phyloP scores from a whole-genome alignment of 1,140 invertebrate species.

The Hormaphis cornu region DNA sequence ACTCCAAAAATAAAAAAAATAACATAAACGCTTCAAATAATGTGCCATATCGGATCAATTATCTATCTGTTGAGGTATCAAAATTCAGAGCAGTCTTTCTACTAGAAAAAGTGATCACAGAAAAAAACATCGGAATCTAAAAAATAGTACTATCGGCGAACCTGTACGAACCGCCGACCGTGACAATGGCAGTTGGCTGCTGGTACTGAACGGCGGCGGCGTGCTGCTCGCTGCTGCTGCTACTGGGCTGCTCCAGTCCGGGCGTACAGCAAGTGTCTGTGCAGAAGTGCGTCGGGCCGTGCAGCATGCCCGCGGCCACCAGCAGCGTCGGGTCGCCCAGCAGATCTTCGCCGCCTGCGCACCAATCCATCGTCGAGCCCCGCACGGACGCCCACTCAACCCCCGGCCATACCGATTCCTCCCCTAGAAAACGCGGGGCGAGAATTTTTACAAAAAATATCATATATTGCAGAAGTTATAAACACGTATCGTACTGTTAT shows the following conservation, averaged over 20 bases:
- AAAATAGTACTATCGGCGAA: too few species aligned
- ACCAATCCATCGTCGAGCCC: slow-evolving; percentile 27
- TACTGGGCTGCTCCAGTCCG: slow-evolving; percentile 15
- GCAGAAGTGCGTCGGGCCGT: slow-evolving; percentile 25
- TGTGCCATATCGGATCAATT: too few species aligned
- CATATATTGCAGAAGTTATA: too few species aligned
- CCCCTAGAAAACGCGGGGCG: slow-evolving; percentile 5
- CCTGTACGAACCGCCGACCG: slow-evolving; percentile 13
- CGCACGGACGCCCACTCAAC: slow-evolving; percentile 25
- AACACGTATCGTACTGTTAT: too few species aligned
- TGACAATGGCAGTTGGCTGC: slow-evolving; percentile 8
- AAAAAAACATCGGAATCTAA: too few species aligned
- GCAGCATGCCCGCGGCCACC: slow-evolving; percentile 27
- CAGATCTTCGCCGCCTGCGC: slow-evolving; percentile 30
- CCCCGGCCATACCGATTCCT: slow-evolving; percentile 30
- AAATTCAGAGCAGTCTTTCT: too few species aligned
- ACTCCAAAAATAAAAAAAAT: too few species aligned
- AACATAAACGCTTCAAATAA: too few species aligned
- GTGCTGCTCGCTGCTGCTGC: too few species aligned
- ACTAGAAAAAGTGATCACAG: too few species aligned
- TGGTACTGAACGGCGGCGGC: slow-evolving; percentile 10
- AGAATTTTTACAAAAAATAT: too few species aligned
- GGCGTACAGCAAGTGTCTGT: slow-evolving; percentile 32
- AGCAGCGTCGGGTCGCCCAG: slow-evolving; percentile 25
- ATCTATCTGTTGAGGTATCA: too few species aligned